Base-by-base conservation (phyloP, 2,888 invertebrate genomes). In the Norana najaformis region DNA sequence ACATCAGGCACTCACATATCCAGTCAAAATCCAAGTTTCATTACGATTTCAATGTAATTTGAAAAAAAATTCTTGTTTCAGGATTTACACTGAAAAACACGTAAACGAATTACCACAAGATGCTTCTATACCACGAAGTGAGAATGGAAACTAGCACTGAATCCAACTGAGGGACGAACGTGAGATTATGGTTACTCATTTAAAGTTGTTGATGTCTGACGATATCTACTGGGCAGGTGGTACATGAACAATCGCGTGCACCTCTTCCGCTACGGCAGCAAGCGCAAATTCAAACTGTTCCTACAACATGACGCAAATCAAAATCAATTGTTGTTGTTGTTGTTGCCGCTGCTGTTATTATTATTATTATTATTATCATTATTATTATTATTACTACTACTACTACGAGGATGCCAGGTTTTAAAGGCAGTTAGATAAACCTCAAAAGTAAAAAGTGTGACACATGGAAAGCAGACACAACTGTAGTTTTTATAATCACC, bases 251-350 rank as follows among this genome's bases (percentile, higher is more conserved):
- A 99, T 98, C 85, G 98, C 98, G 95, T 99, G 98, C 53, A 98
- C 98, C 96, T 99, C 99, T 95, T 99, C 99, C 91, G 99, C 99
- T 20, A 99, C 98, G 14, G 99, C 98, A 96, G 98, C 98, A 90
- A 99, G 96, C 36, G 98, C 98, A 94, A 99, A 99, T 95, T 99
- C 98, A 95, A 99, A 99, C 95, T 99, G 99, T 93, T 98, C 98
- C 94, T 98, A 34, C 16, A 69, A 30, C 23, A 89, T 4, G 69
- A 89, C 0, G 36, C 35, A 85, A 35, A 83, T 16, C 85, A 85
- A 53, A 53, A 53, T 23, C 53, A 53, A 53, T 53, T 53, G 23
- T n/a, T n/a, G n/a, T n/a, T n/a, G n/a, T n/a, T n/a, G n/a, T n/a
- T n/a, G n/a, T n/a, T n/a, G n/a, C n/a, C n/a, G n/a, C n/a, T n/a